Evolutionary conservation across 37 sponge, comb jelly and placozoan species (phyloP).

Genomic region (Aphrocallistes beatrix): DNA sequence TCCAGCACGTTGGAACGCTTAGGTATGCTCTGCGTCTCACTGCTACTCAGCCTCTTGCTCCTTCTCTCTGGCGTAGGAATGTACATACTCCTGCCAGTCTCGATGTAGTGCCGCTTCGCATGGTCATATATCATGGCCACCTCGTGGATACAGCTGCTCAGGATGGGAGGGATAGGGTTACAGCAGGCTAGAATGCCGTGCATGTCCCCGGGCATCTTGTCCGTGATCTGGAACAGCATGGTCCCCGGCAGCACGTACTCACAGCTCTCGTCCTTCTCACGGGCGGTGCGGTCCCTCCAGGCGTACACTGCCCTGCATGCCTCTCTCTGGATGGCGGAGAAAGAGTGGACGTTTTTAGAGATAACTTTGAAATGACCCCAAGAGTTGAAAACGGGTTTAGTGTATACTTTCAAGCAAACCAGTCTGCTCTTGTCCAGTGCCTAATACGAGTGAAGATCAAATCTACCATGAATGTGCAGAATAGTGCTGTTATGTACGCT

Average conservation of each 20-base stretch:
- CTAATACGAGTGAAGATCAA: background rate
- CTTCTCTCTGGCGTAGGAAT: background rate
- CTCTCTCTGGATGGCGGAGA: constrained; percentile 28
- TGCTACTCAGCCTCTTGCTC: background rate
- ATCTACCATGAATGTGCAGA: background rate
- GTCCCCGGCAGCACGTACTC: constrained; percentile 81
- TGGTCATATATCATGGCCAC: constrained; percentile 41
- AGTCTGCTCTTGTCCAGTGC: constrained; percentile 42
- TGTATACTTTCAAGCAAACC: constrained; percentile 36
- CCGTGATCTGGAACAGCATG: constrained; percentile 90
- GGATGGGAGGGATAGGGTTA: constrained; percentile 74
- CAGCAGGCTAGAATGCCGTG: constrained; percentile 86
- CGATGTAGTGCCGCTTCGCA: constrained; percentile 27
- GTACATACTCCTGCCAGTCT: background rate
- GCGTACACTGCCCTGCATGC: constrained; percentile 41
- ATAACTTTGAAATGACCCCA: background rate
- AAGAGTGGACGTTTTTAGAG: background rate
- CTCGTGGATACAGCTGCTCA: constrained; percentile 60
- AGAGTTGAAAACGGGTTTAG: background rate
- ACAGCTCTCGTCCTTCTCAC: constrained; percentile 79
- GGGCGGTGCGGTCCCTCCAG: constrained; percentile 73
- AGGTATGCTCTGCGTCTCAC: background rate
- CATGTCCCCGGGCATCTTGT: constrained; percentile 59
- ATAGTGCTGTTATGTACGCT: no score
- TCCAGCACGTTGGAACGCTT: background rate